These are phyloP conservation scores for Hippotragus niger DNA, from an alignment of 2,113 vertebrate species.

Conservation along the genomic window DNA sequence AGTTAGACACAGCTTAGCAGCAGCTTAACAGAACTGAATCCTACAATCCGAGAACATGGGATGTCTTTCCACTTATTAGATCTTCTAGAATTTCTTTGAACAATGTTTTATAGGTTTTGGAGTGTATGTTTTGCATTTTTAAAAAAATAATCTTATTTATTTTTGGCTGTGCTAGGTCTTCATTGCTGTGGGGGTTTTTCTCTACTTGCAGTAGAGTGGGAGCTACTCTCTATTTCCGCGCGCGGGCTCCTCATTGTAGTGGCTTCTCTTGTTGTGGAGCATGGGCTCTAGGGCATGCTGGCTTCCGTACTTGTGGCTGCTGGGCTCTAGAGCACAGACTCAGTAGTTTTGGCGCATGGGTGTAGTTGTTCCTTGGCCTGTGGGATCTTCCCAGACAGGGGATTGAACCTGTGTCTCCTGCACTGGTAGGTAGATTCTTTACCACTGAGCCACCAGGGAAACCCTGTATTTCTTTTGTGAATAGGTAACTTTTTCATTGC, in stretches of 20 bases:
- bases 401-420: not conserved
- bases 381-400: not conserved
- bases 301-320: not conserved
- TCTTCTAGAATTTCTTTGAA: not conserved
- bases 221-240: fast-evolving
- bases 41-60: not conserved
- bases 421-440: not conserved
- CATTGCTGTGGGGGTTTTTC: not conserved
- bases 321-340: not conserved
- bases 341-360: not conserved
- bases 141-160: not conserved
- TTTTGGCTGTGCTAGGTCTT: not conserved
- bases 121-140: not conserved
- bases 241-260: not conserved
- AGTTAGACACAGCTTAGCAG: not conserved
- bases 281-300: not conserved
- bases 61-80: not conserved
- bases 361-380: not conserved
- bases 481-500: not conserved
- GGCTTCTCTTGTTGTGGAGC: not conserved
- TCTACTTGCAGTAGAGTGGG: not conserved
- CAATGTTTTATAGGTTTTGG: not conserved
- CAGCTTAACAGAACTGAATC: not conserved
- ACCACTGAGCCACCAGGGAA: not conserved
- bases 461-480: not conserved